Percentiles rank a stretch among this genome's conserved stretches.
Conservation (phyloP, 37 sponge, comb jelly and placozoan genomes). For the Cladorhizidae sp. region DNA sequence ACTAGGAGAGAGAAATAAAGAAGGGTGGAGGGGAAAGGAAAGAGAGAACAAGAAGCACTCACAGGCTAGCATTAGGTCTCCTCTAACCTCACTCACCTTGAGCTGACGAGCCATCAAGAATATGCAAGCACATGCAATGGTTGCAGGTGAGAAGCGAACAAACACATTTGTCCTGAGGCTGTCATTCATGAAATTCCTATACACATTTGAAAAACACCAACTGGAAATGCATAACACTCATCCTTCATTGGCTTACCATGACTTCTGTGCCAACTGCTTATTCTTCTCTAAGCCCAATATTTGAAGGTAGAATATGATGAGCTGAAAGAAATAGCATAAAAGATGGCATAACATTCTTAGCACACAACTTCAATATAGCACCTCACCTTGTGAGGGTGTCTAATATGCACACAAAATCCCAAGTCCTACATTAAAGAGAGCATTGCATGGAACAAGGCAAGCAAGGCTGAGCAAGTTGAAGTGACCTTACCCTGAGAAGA, state of each 20-base stretch:
- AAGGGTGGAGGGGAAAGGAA: no score
- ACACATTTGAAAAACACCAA: not conserved
- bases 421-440: conserved; percentile 65
- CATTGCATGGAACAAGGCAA: not conserved
- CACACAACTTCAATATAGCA: not conserved
- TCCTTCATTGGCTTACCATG: conserved; percentile 57
- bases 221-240: not conserved
- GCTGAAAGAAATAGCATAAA: conserved; percentile 21
- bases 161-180: conserved; percentile 89
- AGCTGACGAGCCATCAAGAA: conserved; percentile 85
- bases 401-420: conserved; percentile 97
- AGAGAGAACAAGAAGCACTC: no score
- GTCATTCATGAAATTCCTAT: conserved; percentile 95
- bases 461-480: not conserved
- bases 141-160: conserved; percentile 82
- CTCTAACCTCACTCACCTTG: conserved; percentile 46
- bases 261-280: conserved; percentile 57
- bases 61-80: no score
- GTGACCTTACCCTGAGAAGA: conserved; percentile 73
- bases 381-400: conserved; percentile 95
- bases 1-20: conserved; percentile 25
- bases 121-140: conserved; percentile 95
- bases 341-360: not conserved
- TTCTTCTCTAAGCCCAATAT: conserved; percentile 80
- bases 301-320: conserved; percentile 80